Evolutionary conservation across 1,140 invertebrate genomes (phyloP), one percentile per base, ranked within the genome.

Genomic region (Drosophila paulistorum): DNA sequence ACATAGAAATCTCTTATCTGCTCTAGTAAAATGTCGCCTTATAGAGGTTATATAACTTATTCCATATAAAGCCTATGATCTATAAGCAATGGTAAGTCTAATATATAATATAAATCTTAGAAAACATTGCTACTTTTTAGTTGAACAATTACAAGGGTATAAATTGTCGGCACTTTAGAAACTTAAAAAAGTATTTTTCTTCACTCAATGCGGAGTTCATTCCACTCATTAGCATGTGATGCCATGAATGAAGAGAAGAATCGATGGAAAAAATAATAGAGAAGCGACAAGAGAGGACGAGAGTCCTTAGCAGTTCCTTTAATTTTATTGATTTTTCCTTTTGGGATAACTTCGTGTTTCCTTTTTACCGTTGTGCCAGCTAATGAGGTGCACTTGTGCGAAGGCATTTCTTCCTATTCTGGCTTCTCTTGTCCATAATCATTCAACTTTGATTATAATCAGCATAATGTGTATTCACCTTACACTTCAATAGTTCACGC

Each of bases 401-500:
- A 48, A 48, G 45, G 45, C 45, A 23, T 51, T 23, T 51, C 17
- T 23, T 51, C 3, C 30, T 30, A 30, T 63, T 17, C 45, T 37
- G 23, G 54, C 39, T 37, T 60, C 39, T 41, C 65, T 63, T 26
- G 54, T 51, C 45, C 42, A 68, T 65, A 78, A 70, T 79, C 82
- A 77, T 67, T 81, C 78, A 70, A 72, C 75, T 79, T 65, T 58
- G 84, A 89, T 89, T 89, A 81, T 89, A 89, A 89, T 89, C 85
- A 89, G 71, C 80, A 84, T 83, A 89, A 89, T 90, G 74, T 89
- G 84, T 90, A 85, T 85, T 84, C 85, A 84, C 33, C 81, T 90
- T 89, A 90, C 84, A 89, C 84, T 84, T 84, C 68, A 90, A 89
- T 84, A 84, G 85, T 84, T 89, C 84, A 90, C 84, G 85, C 84